Percentiles rank a stretch among this genome's conserved stretches.
Conservation (phyloP, 2,113 vertebrate genomes). For the Panurus biarmicus region DNA sequence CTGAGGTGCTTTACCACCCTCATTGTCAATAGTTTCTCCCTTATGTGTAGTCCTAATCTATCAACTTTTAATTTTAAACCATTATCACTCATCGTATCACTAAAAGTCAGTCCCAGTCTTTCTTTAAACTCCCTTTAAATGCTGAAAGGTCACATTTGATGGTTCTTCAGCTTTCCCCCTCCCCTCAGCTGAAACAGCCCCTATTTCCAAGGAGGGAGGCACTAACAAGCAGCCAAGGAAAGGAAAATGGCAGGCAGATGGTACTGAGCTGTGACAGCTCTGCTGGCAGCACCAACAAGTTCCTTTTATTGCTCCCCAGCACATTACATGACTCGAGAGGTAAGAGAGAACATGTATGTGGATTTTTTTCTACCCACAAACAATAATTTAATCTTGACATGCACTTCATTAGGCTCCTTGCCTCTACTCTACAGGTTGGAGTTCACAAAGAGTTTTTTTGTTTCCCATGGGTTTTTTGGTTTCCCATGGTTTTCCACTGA, state of each 20-base stretch:
- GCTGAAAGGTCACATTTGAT: background rate
- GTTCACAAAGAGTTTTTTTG: background rate
- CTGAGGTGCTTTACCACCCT: background rate
- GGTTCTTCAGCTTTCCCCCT: background rate
- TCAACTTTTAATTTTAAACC: background rate
- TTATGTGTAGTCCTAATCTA: background rate
- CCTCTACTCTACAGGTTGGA: background rate
- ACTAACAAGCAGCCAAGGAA: background rate
- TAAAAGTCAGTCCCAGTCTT: background rate
- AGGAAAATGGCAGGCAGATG: background rate
- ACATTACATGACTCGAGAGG: accelerated
- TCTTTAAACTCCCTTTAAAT: background rate
- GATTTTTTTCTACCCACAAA: background rate
- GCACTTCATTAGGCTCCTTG: background rate
- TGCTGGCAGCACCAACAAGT: background rate
- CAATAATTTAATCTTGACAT: background rate
- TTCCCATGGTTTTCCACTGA: background rate
- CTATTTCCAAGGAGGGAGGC: background rate
- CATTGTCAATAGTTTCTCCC: background rate
- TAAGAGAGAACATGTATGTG: background rate
- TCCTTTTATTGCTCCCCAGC: background rate
- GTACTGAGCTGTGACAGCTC: background rate
- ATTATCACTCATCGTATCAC: background rate
- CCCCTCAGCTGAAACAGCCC: background rate
- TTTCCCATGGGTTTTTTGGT: background rate